These are phyloP conservation scores for Andrena minutula DNA, from an alignment of 2,888 invertebrate genomes.

Conservation along the genomic window DNA sequence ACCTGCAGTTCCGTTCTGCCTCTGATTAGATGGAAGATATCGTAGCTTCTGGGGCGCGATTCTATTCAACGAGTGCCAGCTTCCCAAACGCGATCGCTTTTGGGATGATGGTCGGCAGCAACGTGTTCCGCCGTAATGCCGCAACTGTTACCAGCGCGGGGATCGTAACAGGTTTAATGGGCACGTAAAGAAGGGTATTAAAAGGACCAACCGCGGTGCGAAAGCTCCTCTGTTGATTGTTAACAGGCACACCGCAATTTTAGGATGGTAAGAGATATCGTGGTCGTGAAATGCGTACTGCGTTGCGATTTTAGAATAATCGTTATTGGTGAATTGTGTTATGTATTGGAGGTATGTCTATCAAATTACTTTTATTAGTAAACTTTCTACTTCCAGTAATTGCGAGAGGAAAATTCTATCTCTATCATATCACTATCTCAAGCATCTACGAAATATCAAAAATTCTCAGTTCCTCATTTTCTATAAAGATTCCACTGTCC, in stretches of 20 bases:
- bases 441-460: too few species aligned
- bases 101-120: not conserved
- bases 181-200: constrained; percentile 17
- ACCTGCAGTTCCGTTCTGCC: constrained; percentile 51
- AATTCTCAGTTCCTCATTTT: too few species aligned
- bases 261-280: too few species aligned
- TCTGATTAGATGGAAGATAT: constrained; percentile 61
- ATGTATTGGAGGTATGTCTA: too few species aligned
- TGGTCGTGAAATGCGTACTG: too few species aligned
- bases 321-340: too few species aligned
- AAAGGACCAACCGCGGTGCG: not conserved
- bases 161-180: constrained; percentile 28
- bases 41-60: constrained; percentile 36
- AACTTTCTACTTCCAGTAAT: too few species aligned
- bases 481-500: too few species aligned
- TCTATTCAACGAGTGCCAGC: constrained; percentile 1
- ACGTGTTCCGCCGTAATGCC: not conserved
- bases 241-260: not conserved
- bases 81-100: not conserved
- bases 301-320: too few species aligned
- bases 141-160: not conserved
- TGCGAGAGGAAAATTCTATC: too few species aligned
- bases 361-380: too few species aligned
- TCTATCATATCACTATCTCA: too few species aligned
- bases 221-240: not conserved